A percentile compares a stretch with the other conserved stretches of the same genome.
Evolutionary conservation across 2,888 invertebrate species (phyloP).

Genomic region (Eristalis arbustorum): DNA sequence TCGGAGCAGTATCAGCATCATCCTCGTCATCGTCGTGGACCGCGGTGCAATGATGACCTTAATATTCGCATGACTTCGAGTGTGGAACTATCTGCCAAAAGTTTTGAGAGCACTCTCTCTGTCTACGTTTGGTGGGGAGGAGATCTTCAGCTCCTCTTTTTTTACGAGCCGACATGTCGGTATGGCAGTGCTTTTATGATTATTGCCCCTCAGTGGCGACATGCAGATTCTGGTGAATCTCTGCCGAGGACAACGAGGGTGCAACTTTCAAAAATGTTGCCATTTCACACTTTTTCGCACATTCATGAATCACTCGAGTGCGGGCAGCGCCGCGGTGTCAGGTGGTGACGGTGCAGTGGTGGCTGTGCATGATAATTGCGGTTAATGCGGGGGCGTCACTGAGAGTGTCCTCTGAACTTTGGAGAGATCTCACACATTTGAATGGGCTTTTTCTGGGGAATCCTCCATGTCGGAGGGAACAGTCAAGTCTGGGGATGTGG

Average conservation of each 20-base stretch:
- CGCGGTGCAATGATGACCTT: conserved; percentile 55
- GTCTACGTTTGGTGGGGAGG: conserved; percentile 6
- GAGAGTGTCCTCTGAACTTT: conserved; percentile 17
- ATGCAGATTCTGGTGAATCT: conserved; percentile 14
- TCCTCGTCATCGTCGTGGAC: background rate
- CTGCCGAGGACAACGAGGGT: background rate
- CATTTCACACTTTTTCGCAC: conserved; percentile 45
- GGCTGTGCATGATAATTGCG: conserved; percentile 54
- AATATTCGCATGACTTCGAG: conserved; percentile 29
- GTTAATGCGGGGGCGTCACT: conserved; percentile 32
- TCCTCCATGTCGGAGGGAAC: background rate
- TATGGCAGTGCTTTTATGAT: conserved; percentile 59
- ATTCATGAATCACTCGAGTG: background rate
- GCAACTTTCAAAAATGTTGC: conserved; percentile 46
- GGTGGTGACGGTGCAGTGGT: background rate
- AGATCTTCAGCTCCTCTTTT: background rate
- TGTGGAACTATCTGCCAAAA: conserved; percentile 42
- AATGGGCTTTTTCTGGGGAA: background rate
- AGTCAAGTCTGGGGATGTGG: background rate
- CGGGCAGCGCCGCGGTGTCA: background rate
- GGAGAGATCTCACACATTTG: background rate
- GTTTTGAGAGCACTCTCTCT: conserved; percentile 13
- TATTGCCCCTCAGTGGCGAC: conserved; percentile 33
- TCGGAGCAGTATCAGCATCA: conserved; percentile 1
- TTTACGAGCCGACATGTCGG: conserved; percentile 43